Conservation (phyloP, 2,888 invertebrate species). For the Leptinotarsa tumamoca region DNA sequence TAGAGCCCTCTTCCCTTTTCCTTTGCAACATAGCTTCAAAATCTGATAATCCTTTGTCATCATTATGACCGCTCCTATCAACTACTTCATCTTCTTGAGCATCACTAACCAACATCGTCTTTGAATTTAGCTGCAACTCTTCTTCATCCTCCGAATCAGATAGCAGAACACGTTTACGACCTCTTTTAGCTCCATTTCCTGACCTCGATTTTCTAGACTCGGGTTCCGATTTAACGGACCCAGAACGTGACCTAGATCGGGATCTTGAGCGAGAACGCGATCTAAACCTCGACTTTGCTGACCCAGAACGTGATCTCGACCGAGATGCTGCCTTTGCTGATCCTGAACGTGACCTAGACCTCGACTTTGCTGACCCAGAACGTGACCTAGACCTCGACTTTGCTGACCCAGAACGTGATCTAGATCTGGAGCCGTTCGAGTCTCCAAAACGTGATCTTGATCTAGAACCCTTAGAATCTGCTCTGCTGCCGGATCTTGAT, state of each 20-base stretch:
- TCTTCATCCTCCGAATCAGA: constrained; percentile 74
- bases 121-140: constrained; percentile 51
- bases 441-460: constrained; percentile 56
- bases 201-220: constrained; percentile 26
- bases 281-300: constrained; percentile 47
- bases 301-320: constrained; percentile 42
- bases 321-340: too few species aligned
- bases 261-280: constrained; percentile 46
- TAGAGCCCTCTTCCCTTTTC: constrained; percentile 88
- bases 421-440: constrained; percentile 50
- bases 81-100: constrained; percentile 65
- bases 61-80: constrained; percentile 48
- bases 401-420: constrained; percentile 37
- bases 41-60: constrained; percentile 79
- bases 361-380: too few species aligned
- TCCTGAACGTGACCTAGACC: too few species aligned
- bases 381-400: too few species aligned
- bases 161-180: constrained; percentile 63
- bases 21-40: constrained; percentile 93
- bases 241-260: constrained; percentile 14
- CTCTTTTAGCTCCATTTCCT: constrained; percentile 62
- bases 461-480: constrained; percentile 51
- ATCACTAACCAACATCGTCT: constrained; percentile 68
- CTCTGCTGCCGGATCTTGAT: constrained; percentile 38
- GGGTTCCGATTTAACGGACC: constrained; percentile 8